Base-by-base conservation (phyloP, 2,113 vertebrate species). In the Macroglossus sobrinus region DNA sequence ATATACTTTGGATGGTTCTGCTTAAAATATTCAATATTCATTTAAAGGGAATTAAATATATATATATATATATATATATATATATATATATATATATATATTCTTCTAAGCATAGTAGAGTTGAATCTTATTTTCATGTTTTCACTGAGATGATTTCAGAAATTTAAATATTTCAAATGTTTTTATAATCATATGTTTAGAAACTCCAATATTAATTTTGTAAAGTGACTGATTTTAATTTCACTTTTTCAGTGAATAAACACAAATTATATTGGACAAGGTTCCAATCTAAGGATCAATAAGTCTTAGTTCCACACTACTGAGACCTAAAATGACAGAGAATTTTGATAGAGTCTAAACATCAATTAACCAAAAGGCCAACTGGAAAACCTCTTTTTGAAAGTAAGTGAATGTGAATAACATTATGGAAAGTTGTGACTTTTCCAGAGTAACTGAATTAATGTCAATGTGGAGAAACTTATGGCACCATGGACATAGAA, bases 221-320 rank as follows among this genome's bases (percentile, higher is more conserved):
- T 26, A 45, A 92, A 78, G 26, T 75, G 35, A 78, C 28, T 95
- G 5, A 63, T 93, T 92, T 87, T 82, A 92, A 61, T 53, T 95
- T 89, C 30, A 45, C 2, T 30, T 91, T 74, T 82, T 71, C 47
- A 68, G 22, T 89, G 53, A 76, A 71, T 81, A 91, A 90, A 26
- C n/a, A 93, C 57, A 94, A 84, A 94, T 80, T 93, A 80, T n/a
- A 40, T 38, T 47, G 9, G 76, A 75, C 69, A 88, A 38, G 12
- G 53, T 93, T 24, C 3, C n/a, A 72, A 55, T 75, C 8, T 61
- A 40, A 78, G 84, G 71, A 89, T 47, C 30, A 78, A 0, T 40
- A 80, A 64, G 11, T 94, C 19, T 78, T 93, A 81, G 55, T 55
- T 95, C 8, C 45, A 93, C 28, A 61, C 16, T 43, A n/a, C 8